Conservation (phyloP, 2,888 invertebrate species). For the Pachymerium ferrugineum region DNA sequence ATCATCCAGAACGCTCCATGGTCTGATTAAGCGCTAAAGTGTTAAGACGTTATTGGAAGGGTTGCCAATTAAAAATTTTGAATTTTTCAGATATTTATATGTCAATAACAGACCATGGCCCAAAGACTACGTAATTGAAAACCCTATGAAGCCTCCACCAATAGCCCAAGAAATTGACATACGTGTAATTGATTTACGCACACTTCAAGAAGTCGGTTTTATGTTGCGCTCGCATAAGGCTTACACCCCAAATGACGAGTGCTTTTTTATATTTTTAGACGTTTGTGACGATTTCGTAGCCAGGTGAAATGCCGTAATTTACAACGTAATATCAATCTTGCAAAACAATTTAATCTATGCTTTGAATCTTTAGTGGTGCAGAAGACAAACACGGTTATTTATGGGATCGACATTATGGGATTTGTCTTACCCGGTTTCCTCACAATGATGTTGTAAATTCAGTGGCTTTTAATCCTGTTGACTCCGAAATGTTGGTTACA, state of each 20-base stretch:
- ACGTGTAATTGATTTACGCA: slow-evolving; percentile 74
- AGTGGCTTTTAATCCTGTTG: slow-evolving; percentile 74
- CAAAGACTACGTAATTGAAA: slow-evolving; percentile 63
- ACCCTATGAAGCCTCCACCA: slow-evolving; percentile 73
- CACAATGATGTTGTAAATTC: slow-evolving; percentile 76
- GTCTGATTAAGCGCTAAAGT: no score
- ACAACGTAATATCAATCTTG: background rate
- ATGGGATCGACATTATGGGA: slow-evolving; percentile 79
- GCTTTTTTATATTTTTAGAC: slow-evolving; percentile 79
- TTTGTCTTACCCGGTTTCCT: slow-evolving; percentile 66
- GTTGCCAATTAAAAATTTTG: no score
- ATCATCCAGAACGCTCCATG: no score
- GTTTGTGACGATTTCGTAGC: slow-evolving; percentile 76
- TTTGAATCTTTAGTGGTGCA: slow-evolving; percentile 59
- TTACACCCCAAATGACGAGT: slow-evolving; percentile 76
- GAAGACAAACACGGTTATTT: slow-evolving; percentile 76
- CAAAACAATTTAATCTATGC: background rate
- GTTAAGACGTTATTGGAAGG: no score
- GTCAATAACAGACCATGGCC: slow-evolving; percentile 81
- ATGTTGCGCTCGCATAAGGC: slow-evolving; percentile 73
- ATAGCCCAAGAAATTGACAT: slow-evolving; percentile 82
- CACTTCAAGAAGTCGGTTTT: slow-evolving; percentile 64
- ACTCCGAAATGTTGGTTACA: slow-evolving; percentile 73
- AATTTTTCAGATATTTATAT: slow-evolving; percentile 58
- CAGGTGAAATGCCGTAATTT: slow-evolving; percentile 54